Evolutionary conservation across 1,140 invertebrate genomes (phyloP), one percentile per base, ranked within the genome.

Genomic region (Drosophila lowei): DNA sequence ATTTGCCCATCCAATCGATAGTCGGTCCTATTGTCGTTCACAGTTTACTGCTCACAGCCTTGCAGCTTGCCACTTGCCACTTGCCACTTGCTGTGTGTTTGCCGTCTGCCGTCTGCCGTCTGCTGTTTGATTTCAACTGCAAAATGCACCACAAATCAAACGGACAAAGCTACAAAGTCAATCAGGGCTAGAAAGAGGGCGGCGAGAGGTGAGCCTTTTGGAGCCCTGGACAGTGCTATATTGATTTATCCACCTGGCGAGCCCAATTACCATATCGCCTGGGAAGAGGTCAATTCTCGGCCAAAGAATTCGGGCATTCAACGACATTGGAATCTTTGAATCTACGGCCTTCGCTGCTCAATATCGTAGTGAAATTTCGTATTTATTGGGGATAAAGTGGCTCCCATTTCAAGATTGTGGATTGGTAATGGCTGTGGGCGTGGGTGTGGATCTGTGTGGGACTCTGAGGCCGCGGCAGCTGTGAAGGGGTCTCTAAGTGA

Each of bases 321-420:
- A 49, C 3, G 52, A 18, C 61, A 68, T 68, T 72, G 23, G 30
- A 43, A 62, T 41, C 49, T 46, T 44, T 4, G 56, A 66, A 78
- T 62, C 67, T 56, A 25, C 63, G 38, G 46, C 30, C 28, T 38
- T 15, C 23, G 41, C 65, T 66, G 25, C 60, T 67, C 65, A 68
- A 68, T 65, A 84, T 66, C 78, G 63, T 54, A 65, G 44, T 9
- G 42, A 63, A 65, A 79, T 79, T 72, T 79, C 65, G 73, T 75
- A 85, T 84, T 79, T 84, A 79, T 85, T 84, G 72, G 72, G 62
- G 58, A 68, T 59, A 30, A 56, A 63, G 67, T 44, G 41, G 42
- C 25, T 61, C 16, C 28, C 46, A 48, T 21, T 2, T 28, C 11
- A 34, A 3, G 41, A 15, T 3, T 7, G 30, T 9, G 7, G 30